Base-by-base conservation (phyloP, 2,797 vertebrate species). In the Dendrocincla fuliginosa region DNA sequence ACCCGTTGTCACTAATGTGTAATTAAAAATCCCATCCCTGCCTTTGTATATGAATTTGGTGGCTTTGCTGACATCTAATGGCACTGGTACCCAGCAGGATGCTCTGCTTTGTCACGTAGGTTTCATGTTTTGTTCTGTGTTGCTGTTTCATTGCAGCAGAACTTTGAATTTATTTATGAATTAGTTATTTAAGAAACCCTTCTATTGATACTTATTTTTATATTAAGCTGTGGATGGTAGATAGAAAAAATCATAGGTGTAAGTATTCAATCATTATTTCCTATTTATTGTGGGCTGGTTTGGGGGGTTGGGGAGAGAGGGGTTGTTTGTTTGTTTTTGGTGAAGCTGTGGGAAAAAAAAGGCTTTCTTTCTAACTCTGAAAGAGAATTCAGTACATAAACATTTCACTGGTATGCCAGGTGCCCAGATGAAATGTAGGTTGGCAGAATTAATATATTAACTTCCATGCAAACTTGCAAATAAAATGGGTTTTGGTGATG, bases 401-500 rank as follows among this genome's bases (percentile, higher is more conserved):
- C 61, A 83, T 97, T 97, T 97, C 76, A 78, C 85, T 42, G 68
- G 73, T 87, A 61, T 90, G 69, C 64, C 89, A 87, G 56, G 69
- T 91, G 73, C 76, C 28, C 63, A 91, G 81, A 92, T 83, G 82
- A 96, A 97, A 96, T 91, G 89, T 97, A 84, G 84, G 55, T 90
- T 41, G 22, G 79, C 23, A 63, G 75, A 97, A 95, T 96, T 93
- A 90, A 92, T 92, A 75, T 95, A 91, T 97, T 96, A 97, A 96
- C 87, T 97, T 97, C 93, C 84, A 86, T 91, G 91, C 86, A 96
- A 86, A 96, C 93, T 96, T 42, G 9, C 53, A 95, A 94, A 96
- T 96, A 95, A 65, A 97, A 92, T 92, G 91, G 39, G 17, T 97
- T 97, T 96, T 92, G 67, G 68, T 96, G 95, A 97, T 97, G 94